A percentile compares a stretch with the other conserved stretches of the same genome.
Evolutionary conservation across 2,113 vertebrate genomes (phyloP).

Genomic region (Pongo abelii): DNA sequence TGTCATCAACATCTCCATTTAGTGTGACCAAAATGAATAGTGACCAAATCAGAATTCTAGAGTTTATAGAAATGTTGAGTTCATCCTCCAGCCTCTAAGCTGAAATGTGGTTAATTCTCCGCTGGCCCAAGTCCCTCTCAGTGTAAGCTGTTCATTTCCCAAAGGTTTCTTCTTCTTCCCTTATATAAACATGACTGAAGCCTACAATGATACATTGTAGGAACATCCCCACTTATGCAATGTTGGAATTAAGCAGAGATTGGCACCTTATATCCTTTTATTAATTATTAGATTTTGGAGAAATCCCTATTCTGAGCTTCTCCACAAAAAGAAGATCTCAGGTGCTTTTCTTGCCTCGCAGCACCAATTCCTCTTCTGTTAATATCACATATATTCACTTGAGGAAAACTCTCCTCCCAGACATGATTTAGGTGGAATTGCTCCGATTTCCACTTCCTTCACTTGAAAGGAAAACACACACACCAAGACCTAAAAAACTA

Average conservation of each 20-base stretch:
- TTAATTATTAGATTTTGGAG: background rate
- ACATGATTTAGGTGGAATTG: background rate
- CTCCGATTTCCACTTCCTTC: background rate
- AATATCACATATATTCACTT: background rate
- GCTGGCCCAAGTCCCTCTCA: background rate
- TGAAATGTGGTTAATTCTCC: background rate
- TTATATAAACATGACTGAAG: background rate
- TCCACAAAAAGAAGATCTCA: background rate
- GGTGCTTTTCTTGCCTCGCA: background rate
- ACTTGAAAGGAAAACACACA: background rate
- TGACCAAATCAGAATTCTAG: background rate
- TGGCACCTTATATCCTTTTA: background rate
- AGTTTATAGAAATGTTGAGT: background rate
- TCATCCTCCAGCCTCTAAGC: background rate
- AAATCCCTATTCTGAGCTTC: background rate
- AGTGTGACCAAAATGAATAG: background rate
- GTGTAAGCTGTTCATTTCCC: background rate
- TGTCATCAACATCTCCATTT: background rate
- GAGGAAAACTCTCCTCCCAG: background rate
- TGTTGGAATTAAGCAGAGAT: background rate
- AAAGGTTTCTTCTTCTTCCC: background rate
- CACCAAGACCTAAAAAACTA: background rate
- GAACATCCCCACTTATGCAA: background rate
- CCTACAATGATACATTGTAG: background rate
- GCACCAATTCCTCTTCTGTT: background rate